These are phyloP conservation scores for Yponomeuta evonymella DNA, from an alignment of 2,888 invertebrate species.

Conservation along the genomic window DNA sequence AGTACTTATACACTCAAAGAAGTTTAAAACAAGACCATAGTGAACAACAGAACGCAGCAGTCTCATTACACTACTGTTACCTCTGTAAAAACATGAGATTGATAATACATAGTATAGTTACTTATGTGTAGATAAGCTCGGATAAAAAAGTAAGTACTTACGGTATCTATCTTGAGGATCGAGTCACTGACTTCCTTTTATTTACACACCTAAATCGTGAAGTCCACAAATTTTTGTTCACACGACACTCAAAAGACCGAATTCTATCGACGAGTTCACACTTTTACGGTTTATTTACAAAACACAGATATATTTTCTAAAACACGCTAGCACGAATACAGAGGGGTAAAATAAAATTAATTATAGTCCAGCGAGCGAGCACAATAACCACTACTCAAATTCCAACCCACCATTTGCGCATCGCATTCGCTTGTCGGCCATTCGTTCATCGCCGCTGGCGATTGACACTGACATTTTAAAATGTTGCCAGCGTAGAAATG, in stretches of 20 bases:
- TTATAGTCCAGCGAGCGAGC: conserved; percentile 8
- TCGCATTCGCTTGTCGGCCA: conserved; percentile 34
- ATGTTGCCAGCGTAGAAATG: not conserved
- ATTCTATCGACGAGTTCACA: not conserved
- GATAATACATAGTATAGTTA: not conserved
- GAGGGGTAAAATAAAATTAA: not conserved
- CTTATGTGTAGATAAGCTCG: not conserved
- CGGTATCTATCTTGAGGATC: conserved; percentile 11
- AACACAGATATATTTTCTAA: not conserved
- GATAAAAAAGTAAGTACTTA: conserved; percentile 7
- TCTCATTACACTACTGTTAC: not conserved
- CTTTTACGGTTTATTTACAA: not conserved
- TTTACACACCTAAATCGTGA: conserved; percentile 8
- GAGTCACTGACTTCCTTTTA: conserved; percentile 13
- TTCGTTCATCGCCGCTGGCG: conserved; percentile 4
- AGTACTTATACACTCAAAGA: not conserved
- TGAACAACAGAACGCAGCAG: not conserved
- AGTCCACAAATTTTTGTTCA: conserved; percentile 8
- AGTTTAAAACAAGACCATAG: not conserved
- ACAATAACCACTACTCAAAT: conserved; percentile 23
- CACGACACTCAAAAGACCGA: not conserved
- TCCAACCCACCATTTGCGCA: conserved; percentile 43
- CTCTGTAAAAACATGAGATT: not conserved
- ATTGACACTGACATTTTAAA: not conserved
- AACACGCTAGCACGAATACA: not conserved